Base-by-base conservation (phyloP, 2,113 vertebrate genomes). In the Gavia stellata region DNA sequence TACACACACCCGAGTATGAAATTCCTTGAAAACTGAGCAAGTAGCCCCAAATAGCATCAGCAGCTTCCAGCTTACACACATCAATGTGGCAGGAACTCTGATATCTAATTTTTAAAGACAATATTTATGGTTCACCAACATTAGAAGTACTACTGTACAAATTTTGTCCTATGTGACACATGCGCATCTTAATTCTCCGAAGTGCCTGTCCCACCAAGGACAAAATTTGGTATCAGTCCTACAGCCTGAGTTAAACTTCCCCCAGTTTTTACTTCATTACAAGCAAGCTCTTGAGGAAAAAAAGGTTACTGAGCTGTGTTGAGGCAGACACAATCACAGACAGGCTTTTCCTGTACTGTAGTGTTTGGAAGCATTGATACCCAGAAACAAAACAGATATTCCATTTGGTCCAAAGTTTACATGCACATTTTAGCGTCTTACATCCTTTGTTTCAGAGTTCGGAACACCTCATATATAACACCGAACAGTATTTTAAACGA, bases 1-100 rank as follows among this genome's bases (percentile, higher is more conserved):
- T 21, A 11, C 7, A 11, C 4, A 53, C 21, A 79, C 9, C 18
- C 0, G 0, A 72, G 24, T 45, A 68, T 1, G 6, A 44, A 52
- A 81, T 14, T 67, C 21, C 36, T 77, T 65, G 21, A 86, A 88
- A 91, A 55, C 6, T 36, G 42, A 61, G 8, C 10, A 79, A 82
- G 25, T 42, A 81, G 72, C 6, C 3, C 19, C 47, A 33, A 18
- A 38, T 1, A 55, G 28, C 8, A 11, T n/a, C 36, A 24, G n/a
- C 29, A 42, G 19, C 33, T 75, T 73, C 50, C 44, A 82, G 16
- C 9, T 78, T 49, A 59, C 15, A 55, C 26, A 45, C 5, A 71
- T 50, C 33, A 38, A 33, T 68, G 72, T 61, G 15, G 8, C 68
- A 40, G 11, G 14, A 88, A 63, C 14, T 84, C 14, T 15, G 17